These are phyloP conservation scores for Yoshiicerus persimilis DNA, from an alignment of 1,140 invertebrate species.

Conservation along the genomic window DNA sequence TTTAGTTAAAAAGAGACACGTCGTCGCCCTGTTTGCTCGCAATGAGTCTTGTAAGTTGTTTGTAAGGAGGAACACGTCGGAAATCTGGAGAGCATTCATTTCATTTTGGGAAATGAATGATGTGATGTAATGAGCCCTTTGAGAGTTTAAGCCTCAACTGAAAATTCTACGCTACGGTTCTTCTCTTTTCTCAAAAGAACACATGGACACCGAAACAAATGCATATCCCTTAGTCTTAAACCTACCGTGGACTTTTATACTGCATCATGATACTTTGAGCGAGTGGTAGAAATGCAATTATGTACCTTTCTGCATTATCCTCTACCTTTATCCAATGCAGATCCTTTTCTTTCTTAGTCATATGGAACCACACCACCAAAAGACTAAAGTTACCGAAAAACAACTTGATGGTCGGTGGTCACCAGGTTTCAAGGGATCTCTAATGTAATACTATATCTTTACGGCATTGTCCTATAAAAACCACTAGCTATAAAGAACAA, in stretches of 20 bases:
- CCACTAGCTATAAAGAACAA: not conserved
- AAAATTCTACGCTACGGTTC: not conserved
- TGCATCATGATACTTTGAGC: not conserved
- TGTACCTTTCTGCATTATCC: not conserved
- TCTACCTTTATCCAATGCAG: not conserved
- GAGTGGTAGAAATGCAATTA: not conserved
- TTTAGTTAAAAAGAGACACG: not conserved
- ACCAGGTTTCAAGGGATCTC: not conserved
- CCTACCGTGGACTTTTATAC: not conserved
- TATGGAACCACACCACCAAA: not conserved
- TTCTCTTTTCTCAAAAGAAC: not conserved
- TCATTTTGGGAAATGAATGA: constrained; percentile 24
- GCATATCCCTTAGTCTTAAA: not conserved
- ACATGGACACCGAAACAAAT: not conserved
- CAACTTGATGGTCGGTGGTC: not conserved
- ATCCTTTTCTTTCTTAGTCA: not conserved
- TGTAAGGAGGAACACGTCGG: not conserved
- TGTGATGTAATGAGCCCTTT: constrained; percentile 22
- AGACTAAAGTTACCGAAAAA: not conserved
- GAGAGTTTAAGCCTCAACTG: not conserved
- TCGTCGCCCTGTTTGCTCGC: not conserved
- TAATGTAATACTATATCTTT: too few species aligned
- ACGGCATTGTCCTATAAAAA: too few species aligned
- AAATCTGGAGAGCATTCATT: constrained; percentile 17
- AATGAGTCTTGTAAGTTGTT: not conserved